Percentiles rank a stretch among this genome's conserved stretches.
phyloP scores from a whole-genome alignment of 2,888 invertebrate species.

The Lithophane semibrunnea region DNA sequence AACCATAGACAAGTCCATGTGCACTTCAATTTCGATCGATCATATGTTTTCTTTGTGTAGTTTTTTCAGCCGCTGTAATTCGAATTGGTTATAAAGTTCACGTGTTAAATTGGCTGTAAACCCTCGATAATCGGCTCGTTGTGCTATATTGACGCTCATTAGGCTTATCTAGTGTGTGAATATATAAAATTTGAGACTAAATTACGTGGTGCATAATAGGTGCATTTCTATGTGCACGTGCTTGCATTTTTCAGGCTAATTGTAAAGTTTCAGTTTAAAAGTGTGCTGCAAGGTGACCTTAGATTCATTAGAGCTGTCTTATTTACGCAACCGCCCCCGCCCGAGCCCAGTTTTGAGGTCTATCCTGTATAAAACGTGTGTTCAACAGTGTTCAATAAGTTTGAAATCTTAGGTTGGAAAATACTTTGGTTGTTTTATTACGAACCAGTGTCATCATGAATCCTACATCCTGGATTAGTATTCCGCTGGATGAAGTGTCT shows the following conservation, averaged over 20 bases:
- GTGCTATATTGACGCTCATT: slow-evolving; percentile 55
- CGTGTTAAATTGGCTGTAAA: slow-evolving; percentile 69
- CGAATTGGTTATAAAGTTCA: slow-evolving; percentile 86
- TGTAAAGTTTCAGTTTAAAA: slow-evolving; percentile 77
- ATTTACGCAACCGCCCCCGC: slow-evolving; percentile 48
- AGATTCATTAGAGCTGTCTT: slow-evolving; percentile 60
- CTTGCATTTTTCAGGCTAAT: slow-evolving; percentile 87
- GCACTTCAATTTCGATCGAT: slow-evolving; percentile 90
- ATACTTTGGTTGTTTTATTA: slow-evolving; percentile 81
- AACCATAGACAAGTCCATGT: slow-evolving; percentile 88
- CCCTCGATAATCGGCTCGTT: slow-evolving; percentile 56
- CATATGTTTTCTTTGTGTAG: slow-evolving; percentile 91
- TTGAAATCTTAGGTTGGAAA: slow-evolving; percentile 76
- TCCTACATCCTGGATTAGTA: slow-evolving; percentile 71
- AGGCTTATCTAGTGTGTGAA: slow-evolving; percentile 51
- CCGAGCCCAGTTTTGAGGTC: slow-evolving; percentile 49
- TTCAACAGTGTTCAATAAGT: slow-evolving; percentile 76
- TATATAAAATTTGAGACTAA: slow-evolving; percentile 62
- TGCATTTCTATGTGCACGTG: slow-evolving; percentile 88
- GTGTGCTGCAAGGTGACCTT: slow-evolving; percentile 65
- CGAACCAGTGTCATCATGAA: slow-evolving; percentile 74
- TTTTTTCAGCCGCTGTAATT: slow-evolving; percentile 90
- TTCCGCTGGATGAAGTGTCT: slow-evolving; percentile 83
- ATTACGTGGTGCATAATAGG: slow-evolving; percentile 76
- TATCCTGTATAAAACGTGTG: slow-evolving; percentile 75